Evolutionary conservation across 2,888 invertebrate species (phyloP), one percentile per base, ranked within the genome.

Genomic region (Ochropacha duplaris): DNA sequence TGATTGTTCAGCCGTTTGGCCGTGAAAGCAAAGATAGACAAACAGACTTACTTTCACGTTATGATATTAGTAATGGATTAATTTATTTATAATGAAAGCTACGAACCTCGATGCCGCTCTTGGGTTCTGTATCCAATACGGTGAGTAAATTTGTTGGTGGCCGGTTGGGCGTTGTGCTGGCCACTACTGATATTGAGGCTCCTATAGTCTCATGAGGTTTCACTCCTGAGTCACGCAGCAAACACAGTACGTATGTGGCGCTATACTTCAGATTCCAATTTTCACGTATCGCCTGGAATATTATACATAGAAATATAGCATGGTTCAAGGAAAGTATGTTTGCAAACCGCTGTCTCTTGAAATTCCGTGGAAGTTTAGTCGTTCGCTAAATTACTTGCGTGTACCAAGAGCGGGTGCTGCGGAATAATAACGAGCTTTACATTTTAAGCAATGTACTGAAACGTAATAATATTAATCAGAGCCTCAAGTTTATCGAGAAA

Each of bases 261-360:
- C 97, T 97, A 88, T 97, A 98, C 81, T 97, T 97, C 26, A 98
- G 91, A 83, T 97, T 98, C 98, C 98, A 98, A 83, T 98, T 98
- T 83, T 98, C 98, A 22, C 98, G 94, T 59, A 98, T 98, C 3
- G 97, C 95, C 96, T 92, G 85, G 11, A 88, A 88, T 49, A 49
- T n/a, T 95, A 36, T 22, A 28, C 49, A 54, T 31, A n/a, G 16
- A 39, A 74, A 49, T 75, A 72, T 51, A 57, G 62, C 56, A 65
- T n/a, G 16, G 50, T 34, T 31, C 56, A 24, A 61, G 62, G 31
- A 54, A 57, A 50, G 57, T 60, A 54, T 57, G 5, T 44, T 19
- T 44, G 44, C 4, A 8, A 44, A 44, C 2, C 6, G 44, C n/a
- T n/a, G 44, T 44, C 39, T 39, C n/a, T 44, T 44, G n/a, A 19